A percentile compares a stretch with the other conserved stretches of the same genome.
These are phyloP conservation scores for Pontoporia blainvillei DNA, from an alignment of 2,113 vertebrate genomes.

Conservation along the genomic window DNA sequence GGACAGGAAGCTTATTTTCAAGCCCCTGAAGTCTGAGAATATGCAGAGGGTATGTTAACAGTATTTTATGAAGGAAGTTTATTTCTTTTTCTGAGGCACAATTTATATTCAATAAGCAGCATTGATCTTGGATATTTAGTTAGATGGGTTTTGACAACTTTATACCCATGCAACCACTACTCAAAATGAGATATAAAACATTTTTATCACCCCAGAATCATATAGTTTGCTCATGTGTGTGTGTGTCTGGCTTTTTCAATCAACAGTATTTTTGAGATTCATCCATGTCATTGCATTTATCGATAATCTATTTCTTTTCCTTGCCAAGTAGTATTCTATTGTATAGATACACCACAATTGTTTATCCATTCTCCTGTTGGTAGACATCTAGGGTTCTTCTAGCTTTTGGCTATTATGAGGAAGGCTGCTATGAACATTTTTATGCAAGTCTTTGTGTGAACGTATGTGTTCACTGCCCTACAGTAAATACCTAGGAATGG, in stretches of 20 bases:
- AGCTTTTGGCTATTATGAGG: neutral
- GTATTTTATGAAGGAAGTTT: neutral
- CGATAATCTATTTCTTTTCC: neutral
- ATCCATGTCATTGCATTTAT: neutral
- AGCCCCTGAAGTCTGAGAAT: neutral
- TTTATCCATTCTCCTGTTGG: neutral
- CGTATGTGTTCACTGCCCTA: neutral
- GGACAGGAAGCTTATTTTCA: neutral
- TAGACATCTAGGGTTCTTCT: neutral
- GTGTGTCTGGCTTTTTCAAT: neutral
- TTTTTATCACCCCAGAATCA: neutral
- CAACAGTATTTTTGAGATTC: neutral
- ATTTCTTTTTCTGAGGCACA: neutral
- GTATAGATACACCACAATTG: neutral
- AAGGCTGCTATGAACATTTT: neutral
- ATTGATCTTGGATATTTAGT: neutral
- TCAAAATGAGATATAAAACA: neutral
- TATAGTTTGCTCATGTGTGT: neutral
- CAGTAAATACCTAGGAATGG: neutral
- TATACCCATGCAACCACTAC: neutral
- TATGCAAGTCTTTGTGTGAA: neutral
- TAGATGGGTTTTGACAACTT: neutral
- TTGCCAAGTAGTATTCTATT: neutral
- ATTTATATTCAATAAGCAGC: neutral
- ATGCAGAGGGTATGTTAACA: neutral